phyloP scores from a whole-genome alignment of 2,113 vertebrate species.

The Mellivora capensis region DNA sequence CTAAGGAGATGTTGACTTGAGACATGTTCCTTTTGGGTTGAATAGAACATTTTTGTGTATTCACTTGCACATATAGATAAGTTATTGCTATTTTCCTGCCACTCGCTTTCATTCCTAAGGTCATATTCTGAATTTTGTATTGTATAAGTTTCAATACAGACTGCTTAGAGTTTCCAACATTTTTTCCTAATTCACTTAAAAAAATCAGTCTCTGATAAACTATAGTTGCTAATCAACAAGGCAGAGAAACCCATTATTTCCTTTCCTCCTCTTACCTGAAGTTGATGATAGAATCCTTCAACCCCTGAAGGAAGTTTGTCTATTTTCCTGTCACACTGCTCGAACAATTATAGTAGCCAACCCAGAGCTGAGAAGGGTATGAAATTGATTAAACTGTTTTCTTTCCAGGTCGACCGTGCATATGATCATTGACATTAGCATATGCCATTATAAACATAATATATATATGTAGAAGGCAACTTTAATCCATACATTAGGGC shows the following conservation, averaged over 20 bases:
- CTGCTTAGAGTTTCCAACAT: background rate
- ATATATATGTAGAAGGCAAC: background rate
- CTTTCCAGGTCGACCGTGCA: background rate
- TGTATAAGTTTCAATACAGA: background rate
- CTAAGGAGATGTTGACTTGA: background rate
- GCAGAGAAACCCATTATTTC: background rate
- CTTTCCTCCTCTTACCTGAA: background rate
- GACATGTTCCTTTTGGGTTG: background rate
- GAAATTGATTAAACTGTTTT: background rate
- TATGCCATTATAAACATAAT: background rate
- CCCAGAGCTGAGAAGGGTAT: background rate
- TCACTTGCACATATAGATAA: background rate
- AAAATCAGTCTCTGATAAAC: background rate
- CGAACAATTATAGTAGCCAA: background rate
- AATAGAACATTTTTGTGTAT: background rate
- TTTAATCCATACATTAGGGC: background rate
- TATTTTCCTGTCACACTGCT: background rate
- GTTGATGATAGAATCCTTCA: background rate
- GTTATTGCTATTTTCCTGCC: background rate
- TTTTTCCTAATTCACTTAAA: background rate
- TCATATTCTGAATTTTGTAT: background rate
- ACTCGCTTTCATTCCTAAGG: background rate
- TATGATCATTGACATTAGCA: background rate
- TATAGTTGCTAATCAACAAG: background rate
- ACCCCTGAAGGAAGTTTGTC: background rate